phyloP scores from a whole-genome alignment of 2,113 vertebrate genomes.

The Raja brachyura region DNA sequence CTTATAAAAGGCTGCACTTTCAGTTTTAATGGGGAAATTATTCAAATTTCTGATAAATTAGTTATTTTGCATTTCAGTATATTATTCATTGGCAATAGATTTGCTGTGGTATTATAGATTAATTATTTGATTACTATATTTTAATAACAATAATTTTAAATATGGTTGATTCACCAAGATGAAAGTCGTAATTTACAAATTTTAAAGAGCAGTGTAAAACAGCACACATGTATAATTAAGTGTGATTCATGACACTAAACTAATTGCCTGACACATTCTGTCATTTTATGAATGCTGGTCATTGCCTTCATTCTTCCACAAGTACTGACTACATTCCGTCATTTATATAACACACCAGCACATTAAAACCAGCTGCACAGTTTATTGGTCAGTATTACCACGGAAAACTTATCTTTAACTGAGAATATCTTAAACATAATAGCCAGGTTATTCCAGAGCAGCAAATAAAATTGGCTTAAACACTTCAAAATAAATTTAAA shows the following conservation, averaged over 20 bases:
- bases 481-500: neutral
- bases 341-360: neutral
- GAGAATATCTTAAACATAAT: neutral
- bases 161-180: slow-evolving; percentile 7
- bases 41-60: neutral
- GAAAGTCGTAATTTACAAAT: neutral
- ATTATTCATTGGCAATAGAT: neutral
- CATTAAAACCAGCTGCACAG: neutral
- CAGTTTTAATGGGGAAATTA: neutral
- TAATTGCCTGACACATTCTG: neutral
- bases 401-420: neutral
- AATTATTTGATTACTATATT: neutral
- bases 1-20: neutral
- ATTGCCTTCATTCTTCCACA: neutral
- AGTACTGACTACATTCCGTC: neutral
- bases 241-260: neutral
- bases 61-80: neutral
- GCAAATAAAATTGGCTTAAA: neutral
- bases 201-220: neutral
- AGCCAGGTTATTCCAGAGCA: neutral
- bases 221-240: neutral
- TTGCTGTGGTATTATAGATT: neutral
- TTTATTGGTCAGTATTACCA: neutral
- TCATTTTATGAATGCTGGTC: neutral
- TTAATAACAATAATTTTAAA: neutral